phyloP scores from a whole-genome alignment of 2,888 invertebrate genomes.

The Hermodice carunculata region DNA sequence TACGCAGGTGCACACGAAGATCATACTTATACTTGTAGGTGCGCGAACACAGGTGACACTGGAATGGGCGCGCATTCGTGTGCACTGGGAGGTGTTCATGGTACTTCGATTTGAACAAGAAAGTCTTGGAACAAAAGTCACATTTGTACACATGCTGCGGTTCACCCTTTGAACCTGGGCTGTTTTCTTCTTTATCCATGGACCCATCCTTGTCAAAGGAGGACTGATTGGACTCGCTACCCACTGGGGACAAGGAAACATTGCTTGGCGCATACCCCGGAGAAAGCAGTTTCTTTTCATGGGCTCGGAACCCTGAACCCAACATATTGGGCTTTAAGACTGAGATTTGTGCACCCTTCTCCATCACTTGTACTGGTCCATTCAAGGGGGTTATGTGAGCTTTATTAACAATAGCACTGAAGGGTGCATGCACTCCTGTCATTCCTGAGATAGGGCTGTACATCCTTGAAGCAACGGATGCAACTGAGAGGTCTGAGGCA shows the following conservation, averaged over 20 bases:
- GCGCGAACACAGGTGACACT: constrained; percentile 46
- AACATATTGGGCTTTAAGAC: too few species aligned
- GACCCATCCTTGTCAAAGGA: constrained; percentile 5
- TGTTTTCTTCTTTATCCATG: neutral
- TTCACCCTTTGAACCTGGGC: constrained; percentile 12
- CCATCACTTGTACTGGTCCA: too few species aligned
- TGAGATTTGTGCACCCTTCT: too few species aligned
- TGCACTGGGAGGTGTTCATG: constrained; percentile 50
- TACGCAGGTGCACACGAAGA: constrained; percentile 45
- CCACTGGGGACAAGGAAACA: neutral
- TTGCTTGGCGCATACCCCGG: neutral
- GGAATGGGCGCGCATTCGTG: constrained; percentile 47
- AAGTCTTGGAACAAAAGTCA: constrained; percentile 44
- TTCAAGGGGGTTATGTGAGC: too few species aligned
- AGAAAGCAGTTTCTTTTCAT: too few species aligned
- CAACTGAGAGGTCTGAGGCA: too few species aligned
- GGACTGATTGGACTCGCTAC: neutral
- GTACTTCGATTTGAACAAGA: constrained; percentile 49
- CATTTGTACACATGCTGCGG: constrained; percentile 44
- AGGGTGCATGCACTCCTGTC: too few species aligned
- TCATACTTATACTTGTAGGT: constrained; percentile 53
- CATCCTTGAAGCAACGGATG: too few species aligned
- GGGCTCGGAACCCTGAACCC: neutral
- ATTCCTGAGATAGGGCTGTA: too few species aligned
- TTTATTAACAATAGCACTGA: too few species aligned